Conservation (phyloP, 2,113 vertebrate species). For the Barbus barbus region DNA sequence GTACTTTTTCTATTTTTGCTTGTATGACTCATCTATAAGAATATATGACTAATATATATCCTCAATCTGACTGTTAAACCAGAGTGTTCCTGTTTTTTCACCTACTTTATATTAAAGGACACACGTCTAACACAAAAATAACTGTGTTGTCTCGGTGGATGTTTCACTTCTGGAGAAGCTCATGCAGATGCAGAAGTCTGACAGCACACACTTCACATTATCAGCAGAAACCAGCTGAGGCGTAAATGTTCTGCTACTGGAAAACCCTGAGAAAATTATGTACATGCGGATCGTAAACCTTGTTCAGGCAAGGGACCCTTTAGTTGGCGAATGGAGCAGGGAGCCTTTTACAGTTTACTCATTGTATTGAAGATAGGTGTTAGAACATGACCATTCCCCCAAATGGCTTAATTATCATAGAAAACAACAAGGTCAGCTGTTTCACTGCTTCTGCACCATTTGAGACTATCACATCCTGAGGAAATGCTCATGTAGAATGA, state of each 20-base stretch:
- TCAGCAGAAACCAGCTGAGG: too few species aligned
- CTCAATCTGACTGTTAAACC: slow-evolving; percentile 29
- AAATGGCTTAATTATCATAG: neutral
- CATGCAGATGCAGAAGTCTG: neutral
- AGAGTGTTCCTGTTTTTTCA: neutral
- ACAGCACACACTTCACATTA: neutral
- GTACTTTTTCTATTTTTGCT: slow-evolving; percentile 13
- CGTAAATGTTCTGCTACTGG: neutral
- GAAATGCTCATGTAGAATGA: neutral
- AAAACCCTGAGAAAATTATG: neutral
- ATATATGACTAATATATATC: slow-evolving; percentile 11
- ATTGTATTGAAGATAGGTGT: too few species aligned
- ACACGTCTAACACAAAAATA: too few species aligned
- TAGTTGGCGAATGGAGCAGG: too few species aligned
- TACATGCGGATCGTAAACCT: too few species aligned
- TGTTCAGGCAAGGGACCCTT: too few species aligned
- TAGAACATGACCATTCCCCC: neutral
- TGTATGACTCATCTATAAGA: neutral
- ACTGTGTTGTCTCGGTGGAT: too few species aligned
- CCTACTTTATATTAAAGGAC: too few species aligned
- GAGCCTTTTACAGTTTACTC: too few species aligned
- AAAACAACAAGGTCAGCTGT: neutral
- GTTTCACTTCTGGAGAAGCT: neutral
- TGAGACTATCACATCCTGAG: neutral
- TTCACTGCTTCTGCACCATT: neutral